These are phyloP conservation scores for Trinectes maculatus DNA, from an alignment of 2,113 vertebrate species.

Conservation along the genomic window DNA sequence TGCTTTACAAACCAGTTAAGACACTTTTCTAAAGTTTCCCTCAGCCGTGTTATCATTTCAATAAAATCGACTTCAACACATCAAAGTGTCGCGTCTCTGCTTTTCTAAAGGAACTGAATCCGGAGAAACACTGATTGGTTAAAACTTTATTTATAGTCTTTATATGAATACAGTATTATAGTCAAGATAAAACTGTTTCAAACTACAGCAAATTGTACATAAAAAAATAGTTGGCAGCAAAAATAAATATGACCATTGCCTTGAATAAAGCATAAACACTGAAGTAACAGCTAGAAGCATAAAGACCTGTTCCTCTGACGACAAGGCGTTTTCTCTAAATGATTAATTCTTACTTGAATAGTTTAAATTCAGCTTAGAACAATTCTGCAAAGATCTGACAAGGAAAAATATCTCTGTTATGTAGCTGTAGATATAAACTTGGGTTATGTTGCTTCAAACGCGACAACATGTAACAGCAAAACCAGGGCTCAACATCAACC, in stretches of 20 bases:
- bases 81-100: not conserved
- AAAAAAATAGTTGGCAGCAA: conserved; percentile 12
- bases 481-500: not conserved
- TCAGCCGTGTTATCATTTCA: conserved; percentile 28
- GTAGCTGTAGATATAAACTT: not conserved
- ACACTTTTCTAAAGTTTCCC: conserved; percentile 24
- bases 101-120: not conserved
- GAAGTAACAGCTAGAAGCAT: not conserved
- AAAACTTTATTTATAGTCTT: conserved; percentile 53
- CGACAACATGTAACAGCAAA: not conserved
- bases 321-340: not conserved
- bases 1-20: conserved; percentile 28
- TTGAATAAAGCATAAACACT: not conserved
- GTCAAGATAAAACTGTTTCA: conserved; percentile 20
- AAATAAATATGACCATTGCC: not conserved
- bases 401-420: not conserved
- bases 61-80: conserved; percentile 53
- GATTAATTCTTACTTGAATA: too few relatives aligned
- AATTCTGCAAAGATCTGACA: not conserved
- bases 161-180: not conserved
- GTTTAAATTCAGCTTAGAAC: not conserved
- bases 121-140: not conserved
- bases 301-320: not conserved
- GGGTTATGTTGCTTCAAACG: not conserved
- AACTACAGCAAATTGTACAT: conserved; percentile 26